These are phyloP conservation scores for Trisateles emortualis DNA, from an alignment of 2,888 invertebrate genomes.

Conservation along the genomic window DNA sequence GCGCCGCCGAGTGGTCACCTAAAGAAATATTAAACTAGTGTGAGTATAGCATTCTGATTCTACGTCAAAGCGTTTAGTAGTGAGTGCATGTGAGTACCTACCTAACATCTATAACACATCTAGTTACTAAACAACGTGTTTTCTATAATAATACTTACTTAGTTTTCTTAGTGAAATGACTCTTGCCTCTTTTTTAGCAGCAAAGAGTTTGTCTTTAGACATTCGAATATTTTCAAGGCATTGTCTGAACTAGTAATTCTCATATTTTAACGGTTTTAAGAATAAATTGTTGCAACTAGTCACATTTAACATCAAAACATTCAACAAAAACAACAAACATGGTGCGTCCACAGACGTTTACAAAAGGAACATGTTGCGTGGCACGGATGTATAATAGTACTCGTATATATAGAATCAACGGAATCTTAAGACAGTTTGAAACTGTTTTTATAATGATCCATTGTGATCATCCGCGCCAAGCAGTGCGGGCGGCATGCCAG, in stretches of 20 bases:
- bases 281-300: constrained; percentile 1
- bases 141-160: constrained; percentile 23
- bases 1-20: constrained; percentile 88
- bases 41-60: neutral
- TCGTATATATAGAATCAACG: constrained; percentile 14
- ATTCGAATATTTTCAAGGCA: neutral
- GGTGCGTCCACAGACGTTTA: constrained; percentile 51
- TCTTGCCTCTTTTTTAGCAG: constrained; percentile 6
- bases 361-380: constrained; percentile 55
- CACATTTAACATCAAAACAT: constrained; percentile 10
- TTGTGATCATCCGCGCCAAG: constrained; percentile 60
- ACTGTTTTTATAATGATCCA: constrained; percentile 32
- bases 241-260: neutral
- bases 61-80: constrained; percentile 14
- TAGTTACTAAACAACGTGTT: constrained; percentile 20
- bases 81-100: constrained; percentile 35
- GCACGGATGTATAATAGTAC: constrained; percentile 51
- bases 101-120: constrained; percentile 28
- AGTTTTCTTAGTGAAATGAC: constrained; percentile 12
- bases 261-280: neutral
- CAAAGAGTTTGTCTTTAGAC: constrained; percentile 5
- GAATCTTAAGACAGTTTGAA: constrained; percentile 15
- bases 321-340: constrained; percentile 36
- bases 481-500: constrained; percentile 65
- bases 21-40: constrained; percentile 23